phyloP scores from a whole-genome alignment of 1,140 invertebrate genomes.

The Drosophila teissieri region DNA sequence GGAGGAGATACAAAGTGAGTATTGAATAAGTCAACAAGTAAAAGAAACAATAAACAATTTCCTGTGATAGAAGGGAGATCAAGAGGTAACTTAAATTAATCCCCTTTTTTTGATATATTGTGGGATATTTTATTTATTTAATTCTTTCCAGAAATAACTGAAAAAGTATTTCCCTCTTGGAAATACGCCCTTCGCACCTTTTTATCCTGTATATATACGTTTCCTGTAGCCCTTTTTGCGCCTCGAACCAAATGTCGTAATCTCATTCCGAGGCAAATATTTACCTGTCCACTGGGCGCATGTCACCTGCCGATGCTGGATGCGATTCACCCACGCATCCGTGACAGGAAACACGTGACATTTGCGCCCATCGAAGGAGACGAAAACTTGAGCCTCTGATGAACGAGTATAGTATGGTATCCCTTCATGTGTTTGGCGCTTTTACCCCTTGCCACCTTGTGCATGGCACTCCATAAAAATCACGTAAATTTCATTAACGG shows the following conservation, averaged over 20 bases:
- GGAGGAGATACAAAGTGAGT: too few species aligned
- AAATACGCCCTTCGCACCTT: too few species aligned
- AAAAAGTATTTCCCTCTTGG: too few species aligned
- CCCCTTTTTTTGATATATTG: too few species aligned
- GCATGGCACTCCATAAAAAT: conserved; percentile 62
- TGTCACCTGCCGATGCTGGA: conserved; percentile 27
- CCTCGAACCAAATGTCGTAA: conserved; percentile 4
- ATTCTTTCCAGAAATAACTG: too few species aligned
- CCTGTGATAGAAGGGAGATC: too few species aligned
- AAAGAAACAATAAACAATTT: too few species aligned
- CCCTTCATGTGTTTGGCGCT: conserved; percentile 11
- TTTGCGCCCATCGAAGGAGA: conserved; percentile 39
- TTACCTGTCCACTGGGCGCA: conserved; percentile 18
- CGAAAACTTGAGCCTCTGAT: conserved; percentile 23
- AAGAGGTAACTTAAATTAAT: too few species aligned
- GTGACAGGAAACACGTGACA: conserved; percentile 65
- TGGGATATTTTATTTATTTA: too few species aligned
- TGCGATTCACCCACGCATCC: conserved; percentile 13
- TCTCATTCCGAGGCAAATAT: conserved; percentile 37
- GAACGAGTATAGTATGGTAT: neutral
- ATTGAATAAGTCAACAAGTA: neutral
- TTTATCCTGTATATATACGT: neutral
- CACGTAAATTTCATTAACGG: conserved; percentile 78
- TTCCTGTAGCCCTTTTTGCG: neutral
- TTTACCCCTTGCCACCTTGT: conserved; percentile 15